Evolutionary conservation across 2,888 invertebrate genomes (phyloP).

Genomic region (Polydrusus cervinus): DNA sequence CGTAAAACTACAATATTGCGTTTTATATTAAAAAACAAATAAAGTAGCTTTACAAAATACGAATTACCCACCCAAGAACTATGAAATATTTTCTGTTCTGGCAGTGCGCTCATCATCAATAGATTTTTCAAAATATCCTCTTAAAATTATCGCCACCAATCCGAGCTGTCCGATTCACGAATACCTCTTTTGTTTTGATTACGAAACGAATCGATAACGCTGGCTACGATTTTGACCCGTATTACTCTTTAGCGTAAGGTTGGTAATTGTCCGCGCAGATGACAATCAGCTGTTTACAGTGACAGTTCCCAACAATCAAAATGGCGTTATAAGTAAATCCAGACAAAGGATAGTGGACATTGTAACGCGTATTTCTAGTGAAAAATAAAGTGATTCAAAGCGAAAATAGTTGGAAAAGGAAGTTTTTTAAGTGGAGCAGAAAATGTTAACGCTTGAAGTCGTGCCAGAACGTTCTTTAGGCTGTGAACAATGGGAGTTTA

Average conservation of each 20-base stretch:
- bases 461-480: slow-evolving; percentile 96
- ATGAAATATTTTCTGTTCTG: slow-evolving; percentile 7
- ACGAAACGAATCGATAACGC: slow-evolving; percentile 52
- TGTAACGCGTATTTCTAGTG: slow-evolving; percentile 30
- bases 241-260: slow-evolving; percentile 51
- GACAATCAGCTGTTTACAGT: slow-evolving; percentile 68
- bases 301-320: slow-evolving; percentile 66
- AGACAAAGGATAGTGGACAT: slow-evolving; percentile 66
- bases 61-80: not conserved
- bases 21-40: not conserved
- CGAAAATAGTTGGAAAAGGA: slow-evolving; percentile 25
- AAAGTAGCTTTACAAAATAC: not conserved
- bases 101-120: not conserved
- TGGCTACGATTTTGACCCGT: slow-evolving; percentile 54
- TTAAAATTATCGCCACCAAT: slow-evolving; percentile 15
- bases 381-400: slow-evolving; percentile 44
- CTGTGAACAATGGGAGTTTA: slow-evolving; percentile 98
- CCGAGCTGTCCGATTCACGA: slow-evolving; percentile 20
- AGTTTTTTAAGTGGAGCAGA: slow-evolving; percentile 60
- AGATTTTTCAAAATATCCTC: slow-evolving; percentile 24
- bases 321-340: slow-evolving; percentile 66
- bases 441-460: slow-evolving; percentile 97
- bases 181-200: slow-evolving; percentile 62
- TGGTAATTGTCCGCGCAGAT: slow-evolving; percentile 50
- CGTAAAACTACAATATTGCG: not conserved